phyloP scores from a whole-genome alignment of 2,113 vertebrate genomes.

The Elephas maximus region DNA sequence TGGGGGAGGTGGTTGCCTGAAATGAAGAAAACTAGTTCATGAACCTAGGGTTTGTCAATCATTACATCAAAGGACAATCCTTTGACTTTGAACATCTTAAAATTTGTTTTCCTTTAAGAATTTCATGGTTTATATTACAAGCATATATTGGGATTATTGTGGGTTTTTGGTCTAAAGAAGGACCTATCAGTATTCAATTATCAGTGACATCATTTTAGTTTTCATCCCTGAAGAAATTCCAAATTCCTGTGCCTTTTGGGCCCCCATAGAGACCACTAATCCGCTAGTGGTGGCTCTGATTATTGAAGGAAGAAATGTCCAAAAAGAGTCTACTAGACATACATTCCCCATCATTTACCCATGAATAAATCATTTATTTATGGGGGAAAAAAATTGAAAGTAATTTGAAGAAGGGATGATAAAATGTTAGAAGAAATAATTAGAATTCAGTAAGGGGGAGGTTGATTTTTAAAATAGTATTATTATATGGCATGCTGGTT shows the following conservation, averaged over 20 bases:
- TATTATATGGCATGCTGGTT: slow-evolving; percentile 14
- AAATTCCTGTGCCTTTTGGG: slow-evolving; percentile 41
- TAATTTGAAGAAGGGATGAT: slow-evolving; percentile 14
- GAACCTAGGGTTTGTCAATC: neutral
- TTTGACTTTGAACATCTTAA: slow-evolving; percentile 26
- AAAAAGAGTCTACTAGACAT: neutral
- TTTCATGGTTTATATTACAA: neutral
- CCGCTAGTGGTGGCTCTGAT: neutral
- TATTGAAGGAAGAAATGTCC: neutral
- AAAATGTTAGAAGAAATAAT: neutral
- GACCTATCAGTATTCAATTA: slow-evolving; percentile 16
- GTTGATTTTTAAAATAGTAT: slow-evolving; percentile 1
- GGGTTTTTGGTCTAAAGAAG: neutral
- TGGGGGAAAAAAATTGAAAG: neutral
- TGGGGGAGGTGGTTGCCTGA: neutral
- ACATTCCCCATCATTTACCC: neutral
- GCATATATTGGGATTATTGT: neutral
- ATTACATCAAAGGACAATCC: neutral
- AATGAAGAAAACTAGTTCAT: slow-evolving; percentile 11
- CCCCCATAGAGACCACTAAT: neutral
- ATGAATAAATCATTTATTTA: neutral
- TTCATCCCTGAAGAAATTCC: neutral
- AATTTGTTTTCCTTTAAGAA: slow-evolving; percentile 41
- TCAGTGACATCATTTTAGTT: slow-evolving; percentile 29
- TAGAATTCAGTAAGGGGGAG: neutral